Conservation (phyloP, 1,140 invertebrate genomes). For the Diploscapter pachys region DNA sequence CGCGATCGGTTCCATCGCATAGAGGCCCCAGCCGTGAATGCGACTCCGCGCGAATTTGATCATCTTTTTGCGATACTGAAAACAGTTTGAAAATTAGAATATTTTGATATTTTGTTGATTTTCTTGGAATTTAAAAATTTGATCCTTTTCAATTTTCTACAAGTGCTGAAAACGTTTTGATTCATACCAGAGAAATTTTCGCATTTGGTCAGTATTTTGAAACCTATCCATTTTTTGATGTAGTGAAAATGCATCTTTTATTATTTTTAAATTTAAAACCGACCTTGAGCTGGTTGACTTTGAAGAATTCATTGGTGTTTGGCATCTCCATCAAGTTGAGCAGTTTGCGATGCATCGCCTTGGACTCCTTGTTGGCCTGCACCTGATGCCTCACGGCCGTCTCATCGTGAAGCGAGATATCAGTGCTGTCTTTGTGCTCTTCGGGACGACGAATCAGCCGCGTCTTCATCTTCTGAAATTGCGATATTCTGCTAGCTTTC, state of each 20-base stretch:
- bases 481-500: too few species aligned
- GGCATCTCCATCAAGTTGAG: constrained; percentile 26
- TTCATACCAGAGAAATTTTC: not conserved
- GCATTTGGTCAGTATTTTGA: not conserved
- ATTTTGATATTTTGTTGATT: constrained; percentile 1
- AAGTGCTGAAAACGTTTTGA: constrained; percentile 9
- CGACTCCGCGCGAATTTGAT: constrained; percentile 93
- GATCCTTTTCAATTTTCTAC: too few species aligned
- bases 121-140: constrained; percentile 8
- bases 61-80: constrained; percentile 89
- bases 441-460: constrained; percentile 30
- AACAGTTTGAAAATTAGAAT: constrained; percentile 43
- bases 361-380: constrained; percentile 21
- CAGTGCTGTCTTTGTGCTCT: constrained; percentile 13
- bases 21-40: constrained; percentile 98
- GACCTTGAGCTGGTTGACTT: constrained; percentile 43
- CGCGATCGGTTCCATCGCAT: constrained; percentile 95
- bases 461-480: constrained; percentile 20
- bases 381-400: constrained; percentile 35
- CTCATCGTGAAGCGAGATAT: constrained; percentile 35
- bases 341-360: constrained; percentile 29
- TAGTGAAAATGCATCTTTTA: constrained; percentile 1
- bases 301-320: constrained; percentile 38
- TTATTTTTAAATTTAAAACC: constrained; percentile 12
- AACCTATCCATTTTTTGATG: not conserved